These are phyloP conservation scores for Caenorhabditis brenneri DNA, from an alignment of 1,140 invertebrate genomes.

Conservation along the genomic window DNA sequence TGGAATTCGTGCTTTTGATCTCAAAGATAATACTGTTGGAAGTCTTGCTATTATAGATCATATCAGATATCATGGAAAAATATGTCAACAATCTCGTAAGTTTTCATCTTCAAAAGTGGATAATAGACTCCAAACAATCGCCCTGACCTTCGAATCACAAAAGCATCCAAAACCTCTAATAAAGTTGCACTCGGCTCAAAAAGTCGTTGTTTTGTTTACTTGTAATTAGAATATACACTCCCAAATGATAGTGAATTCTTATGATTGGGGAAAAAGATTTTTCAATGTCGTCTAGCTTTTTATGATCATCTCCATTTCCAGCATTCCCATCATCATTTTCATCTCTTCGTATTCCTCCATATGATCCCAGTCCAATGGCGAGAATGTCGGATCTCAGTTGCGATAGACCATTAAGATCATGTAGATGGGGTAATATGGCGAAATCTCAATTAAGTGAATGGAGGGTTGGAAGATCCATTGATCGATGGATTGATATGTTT, in stretches of 20 bases:
- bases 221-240: no score
- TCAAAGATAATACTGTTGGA: slow-evolving; percentile 52
- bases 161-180: no score
- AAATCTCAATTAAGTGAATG: slow-evolving; percentile 37
- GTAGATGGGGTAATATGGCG: slow-evolving; percentile 42
- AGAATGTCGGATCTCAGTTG: slow-evolving; percentile 39
- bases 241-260: no score
- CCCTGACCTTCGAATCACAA: no score
- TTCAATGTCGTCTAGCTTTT: no score
- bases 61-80: slow-evolving; percentile 52
- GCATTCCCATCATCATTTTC: slow-evolving; percentile 42
- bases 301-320: background rate
- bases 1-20: slow-evolving; percentile 56
- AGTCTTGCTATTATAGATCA: slow-evolving; percentile 55
- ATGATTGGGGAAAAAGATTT: no score
- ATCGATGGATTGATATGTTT: slow-evolving; percentile 45
- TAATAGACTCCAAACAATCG: no score
- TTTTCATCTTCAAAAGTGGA: background rate
- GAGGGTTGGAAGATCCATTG: slow-evolving; percentile 45
- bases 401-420: slow-evolving; percentile 9
- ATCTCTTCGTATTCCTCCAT: slow-evolving; percentile 26
- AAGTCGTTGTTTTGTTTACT: no score
- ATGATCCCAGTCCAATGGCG: background rate
- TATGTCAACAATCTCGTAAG: slow-evolving; percentile 56
- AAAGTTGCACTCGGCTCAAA: no score